Evolutionary conservation across 2,888 invertebrate genomes (phyloP).

Genomic region (Epistrophe grossulariae): DNA sequence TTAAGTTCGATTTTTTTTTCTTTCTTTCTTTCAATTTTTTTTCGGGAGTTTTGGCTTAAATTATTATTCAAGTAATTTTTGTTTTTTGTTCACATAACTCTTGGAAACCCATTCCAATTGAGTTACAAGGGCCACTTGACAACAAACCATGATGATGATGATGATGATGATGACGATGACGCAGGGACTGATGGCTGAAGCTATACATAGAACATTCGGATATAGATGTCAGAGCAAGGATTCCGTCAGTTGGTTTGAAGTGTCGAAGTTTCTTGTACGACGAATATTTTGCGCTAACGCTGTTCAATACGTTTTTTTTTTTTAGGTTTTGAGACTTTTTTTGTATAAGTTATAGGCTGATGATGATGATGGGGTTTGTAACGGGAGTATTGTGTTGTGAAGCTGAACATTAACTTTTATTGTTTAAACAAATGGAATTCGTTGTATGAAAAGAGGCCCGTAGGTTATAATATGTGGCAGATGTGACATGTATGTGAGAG

Average conservation of each 20-base stretch:
- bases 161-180: conserved; percentile 42
- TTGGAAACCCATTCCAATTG: conserved; percentile 75
- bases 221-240: conserved; percentile 63
- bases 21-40: conserved; percentile 37
- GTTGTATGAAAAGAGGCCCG: conserved; percentile 30
- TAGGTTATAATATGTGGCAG: conserved; percentile 46
- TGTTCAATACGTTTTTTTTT: conserved; percentile 30
- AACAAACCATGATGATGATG: conserved; percentile 39
- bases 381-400: conserved; percentile 1
- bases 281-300: conserved; percentile 43
- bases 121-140: conserved; percentile 74
- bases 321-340: conserved; percentile 32
- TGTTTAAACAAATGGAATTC: conserved; percentile 58
- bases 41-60: conserved; percentile 56
- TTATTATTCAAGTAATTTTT: conserved; percentile 37
- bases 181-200: conserved; percentile 40
- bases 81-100: conserved; percentile 63
- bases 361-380: conserved; percentile 17
- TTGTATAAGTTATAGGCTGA: conserved; percentile 22
- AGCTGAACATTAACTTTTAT: conserved; percentile 66
- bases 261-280: conserved; percentile 51
- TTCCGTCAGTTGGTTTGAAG: conserved; percentile 72
- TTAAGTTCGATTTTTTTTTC: conserved; percentile 39
- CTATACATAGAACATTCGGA: background rate
- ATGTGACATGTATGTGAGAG: conserved; percentile 40